Evolutionary conservation across 2,113 vertebrate species (phyloP).

Genomic region (Scolopax mira): DNA sequence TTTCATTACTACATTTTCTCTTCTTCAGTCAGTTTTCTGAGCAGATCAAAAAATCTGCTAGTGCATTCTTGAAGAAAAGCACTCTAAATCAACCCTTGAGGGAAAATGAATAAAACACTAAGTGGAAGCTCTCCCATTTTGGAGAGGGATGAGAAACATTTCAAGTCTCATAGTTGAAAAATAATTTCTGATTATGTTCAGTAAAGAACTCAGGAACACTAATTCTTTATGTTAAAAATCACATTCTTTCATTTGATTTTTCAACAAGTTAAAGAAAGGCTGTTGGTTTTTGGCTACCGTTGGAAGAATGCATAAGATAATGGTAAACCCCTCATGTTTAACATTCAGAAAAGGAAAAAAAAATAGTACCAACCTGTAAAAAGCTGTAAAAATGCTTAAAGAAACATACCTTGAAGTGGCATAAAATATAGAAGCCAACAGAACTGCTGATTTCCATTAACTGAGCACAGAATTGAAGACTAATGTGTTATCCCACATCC

Average conservation of each 20-base stretch:
- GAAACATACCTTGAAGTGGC: not conserved
- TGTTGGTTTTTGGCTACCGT: not conserved
- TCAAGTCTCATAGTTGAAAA: not conserved
- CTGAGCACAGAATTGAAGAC: not conserved
- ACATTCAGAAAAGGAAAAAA: not conserved
- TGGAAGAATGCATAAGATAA: not conserved
- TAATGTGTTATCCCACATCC: not conserved
- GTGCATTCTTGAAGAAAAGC: not conserved
- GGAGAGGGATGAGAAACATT: not conserved
- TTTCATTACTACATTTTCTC: not conserved
- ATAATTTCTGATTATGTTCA: not conserved
- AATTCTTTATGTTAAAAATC: not conserved
- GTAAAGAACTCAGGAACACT: not conserved
- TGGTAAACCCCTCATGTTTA: not conserved
- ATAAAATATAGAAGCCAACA: not conserved
- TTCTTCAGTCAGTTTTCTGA: not conserved
- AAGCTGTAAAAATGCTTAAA: not conserved
- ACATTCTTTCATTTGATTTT: not conserved
- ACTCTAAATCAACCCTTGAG: not conserved
- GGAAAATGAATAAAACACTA: not conserved
- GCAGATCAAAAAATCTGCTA: not conserved
- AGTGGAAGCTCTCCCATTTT: not conserved
- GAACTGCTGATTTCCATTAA: not conserved
- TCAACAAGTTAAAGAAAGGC: not conserved
- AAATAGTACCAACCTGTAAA: not conserved